These are phyloP conservation scores for Drosophila rufa DNA, from an alignment of 1,140 invertebrate genomes.

Conservation along the genomic window DNA sequence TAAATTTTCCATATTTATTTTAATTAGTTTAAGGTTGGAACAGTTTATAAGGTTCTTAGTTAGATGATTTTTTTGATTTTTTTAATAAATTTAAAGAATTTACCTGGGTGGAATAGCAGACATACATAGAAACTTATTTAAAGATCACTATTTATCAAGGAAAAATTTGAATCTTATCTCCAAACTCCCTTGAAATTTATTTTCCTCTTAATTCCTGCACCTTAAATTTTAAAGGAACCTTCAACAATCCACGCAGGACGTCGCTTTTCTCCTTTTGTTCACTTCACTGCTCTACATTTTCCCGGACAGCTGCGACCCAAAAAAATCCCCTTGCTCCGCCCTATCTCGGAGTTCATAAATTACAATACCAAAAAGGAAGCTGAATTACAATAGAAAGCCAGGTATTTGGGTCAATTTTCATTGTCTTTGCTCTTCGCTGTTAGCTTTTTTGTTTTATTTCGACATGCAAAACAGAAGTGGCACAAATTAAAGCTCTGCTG, in stretches of 20 bases:
- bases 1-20: background rate
- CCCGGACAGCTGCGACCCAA: constrained; percentile 13
- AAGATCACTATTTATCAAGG: too few relatives aligned
- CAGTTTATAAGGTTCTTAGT: too few relatives aligned
- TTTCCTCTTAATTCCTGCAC: too few relatives aligned
- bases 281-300: constrained; percentile 52
- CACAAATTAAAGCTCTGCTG: constrained; percentile 55
- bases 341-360: constrained; percentile 59
- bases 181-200: too few relatives aligned
- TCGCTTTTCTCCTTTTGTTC: constrained; percentile 42
- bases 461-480: constrained; percentile 74
- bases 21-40: too few relatives aligned
- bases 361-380: constrained; percentile 56
- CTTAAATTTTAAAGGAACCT: constrained; percentile 19
- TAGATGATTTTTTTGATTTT: too few relatives aligned
- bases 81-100: too few relatives aligned
- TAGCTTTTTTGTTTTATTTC: constrained; percentile 13
- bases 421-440: constrained; percentile 21
- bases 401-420: constrained; percentile 75
- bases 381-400: constrained; percentile 40
- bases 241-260: constrained; percentile 6
- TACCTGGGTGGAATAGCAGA: too few relatives aligned
- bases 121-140: too few relatives aligned
- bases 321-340: background rate
- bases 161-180: background rate